Conservation (phyloP, 1,140 invertebrate species). For the Apolygus lucorum region DNA sequence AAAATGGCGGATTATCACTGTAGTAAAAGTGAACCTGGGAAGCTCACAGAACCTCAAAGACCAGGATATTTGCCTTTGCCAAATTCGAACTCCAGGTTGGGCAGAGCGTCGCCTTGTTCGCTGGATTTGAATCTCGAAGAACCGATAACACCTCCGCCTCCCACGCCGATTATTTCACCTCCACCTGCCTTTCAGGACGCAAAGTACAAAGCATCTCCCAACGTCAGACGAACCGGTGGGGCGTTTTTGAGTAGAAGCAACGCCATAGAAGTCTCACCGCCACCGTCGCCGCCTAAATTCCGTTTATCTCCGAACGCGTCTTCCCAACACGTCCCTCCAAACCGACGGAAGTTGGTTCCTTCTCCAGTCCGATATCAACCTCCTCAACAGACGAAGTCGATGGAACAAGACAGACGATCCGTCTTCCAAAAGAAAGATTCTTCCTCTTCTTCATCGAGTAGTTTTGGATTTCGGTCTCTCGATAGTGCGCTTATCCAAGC, state of each 20-base stretch:
- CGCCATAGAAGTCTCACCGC: constrained; percentile 15
- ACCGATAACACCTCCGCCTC: constrained; percentile 45
- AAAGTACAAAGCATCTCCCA: constrained; percentile 28
- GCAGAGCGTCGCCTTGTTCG: constrained; percentile 31
- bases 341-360: constrained; percentile 31
- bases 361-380: constrained; percentile 36
- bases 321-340: constrained; percentile 13
- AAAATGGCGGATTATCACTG: constrained; percentile 50
- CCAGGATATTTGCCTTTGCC: constrained; percentile 42
- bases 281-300: constrained; percentile 18
- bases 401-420: constrained; percentile 46
- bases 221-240: neutral
- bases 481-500: constrained; percentile 43
- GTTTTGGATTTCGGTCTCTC: constrained; percentile 48
- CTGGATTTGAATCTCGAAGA: constrained; percentile 35
- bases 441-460: constrained; percentile 48
- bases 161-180: constrained; percentile 52
- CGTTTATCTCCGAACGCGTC: constrained; percentile 19
- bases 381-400: constrained; percentile 46
- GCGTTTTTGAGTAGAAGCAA: constrained; percentile 26
- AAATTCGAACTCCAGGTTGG: constrained; percentile 32
- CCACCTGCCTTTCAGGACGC: constrained; percentile 50
- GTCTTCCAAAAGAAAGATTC: constrained; percentile 48
- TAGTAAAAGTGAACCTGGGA: constrained; percentile 46
- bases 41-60: constrained; percentile 38